A percentile compares a stretch with the other conserved stretches of the same genome.
Evolutionary conservation across 2,888 invertebrate genomes (phyloP).

Genomic region (Aspidapion aeneum): DNA sequence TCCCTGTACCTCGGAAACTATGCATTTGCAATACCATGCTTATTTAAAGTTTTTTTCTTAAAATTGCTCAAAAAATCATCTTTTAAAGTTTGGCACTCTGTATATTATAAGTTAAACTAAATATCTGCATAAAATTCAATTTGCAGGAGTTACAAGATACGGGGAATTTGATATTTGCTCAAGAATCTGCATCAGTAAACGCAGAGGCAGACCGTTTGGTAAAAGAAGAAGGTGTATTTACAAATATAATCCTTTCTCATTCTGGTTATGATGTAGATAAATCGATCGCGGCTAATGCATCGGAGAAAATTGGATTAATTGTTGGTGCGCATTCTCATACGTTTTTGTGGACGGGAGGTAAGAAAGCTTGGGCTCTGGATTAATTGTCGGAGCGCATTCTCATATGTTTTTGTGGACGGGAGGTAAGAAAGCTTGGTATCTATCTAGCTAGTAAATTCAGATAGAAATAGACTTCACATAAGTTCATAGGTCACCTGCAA

Average conservation of each 20-base stretch:
- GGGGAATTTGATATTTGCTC: slow-evolving; percentile 62
- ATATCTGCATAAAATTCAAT: too few species aligned
- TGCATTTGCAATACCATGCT: too few species aligned
- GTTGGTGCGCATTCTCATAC: slow-evolving; percentile 86
- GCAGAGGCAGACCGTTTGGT: slow-evolving; percentile 63
- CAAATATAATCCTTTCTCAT: slow-evolving; percentile 82
- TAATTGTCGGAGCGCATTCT: slow-evolving; percentile 84
- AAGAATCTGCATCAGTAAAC: slow-evolving; percentile 64
- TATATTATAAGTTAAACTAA: too few species aligned
- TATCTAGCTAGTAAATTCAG: too few species aligned
- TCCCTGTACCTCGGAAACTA: too few species aligned
- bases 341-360: slow-evolving; percentile 62
- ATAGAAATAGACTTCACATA: too few species aligned
- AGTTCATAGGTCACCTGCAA: too few species aligned
- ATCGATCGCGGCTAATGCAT: slow-evolving; percentile 60
- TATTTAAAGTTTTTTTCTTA: too few species aligned
- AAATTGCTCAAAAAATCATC: too few species aligned
- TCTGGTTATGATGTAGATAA: slow-evolving; percentile 69
- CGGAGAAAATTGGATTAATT: slow-evolving; percentile 71
- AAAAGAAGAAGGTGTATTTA: slow-evolving; percentile 60
- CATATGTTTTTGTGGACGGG: slow-evolving; percentile 74
- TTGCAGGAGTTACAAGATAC: too few species aligned
- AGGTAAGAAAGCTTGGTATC: slow-evolving; percentile 26
- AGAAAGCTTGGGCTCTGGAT: slow-evolving; percentile 54
- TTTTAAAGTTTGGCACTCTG: too few species aligned